Conservation (phyloP, 2,113 vertebrate species). For the Festucalex cinctus region DNA sequence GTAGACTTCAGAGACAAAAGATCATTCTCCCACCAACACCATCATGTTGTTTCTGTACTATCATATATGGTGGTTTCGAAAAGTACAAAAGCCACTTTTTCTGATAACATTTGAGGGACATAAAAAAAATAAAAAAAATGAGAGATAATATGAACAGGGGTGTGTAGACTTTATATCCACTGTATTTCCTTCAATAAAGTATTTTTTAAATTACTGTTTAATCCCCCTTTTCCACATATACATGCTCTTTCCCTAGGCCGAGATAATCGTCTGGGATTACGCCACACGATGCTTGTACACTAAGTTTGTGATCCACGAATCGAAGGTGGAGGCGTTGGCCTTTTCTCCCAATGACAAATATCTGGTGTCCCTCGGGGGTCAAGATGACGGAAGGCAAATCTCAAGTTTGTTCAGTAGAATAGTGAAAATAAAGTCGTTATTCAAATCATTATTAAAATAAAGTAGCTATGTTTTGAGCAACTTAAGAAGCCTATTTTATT, state of each 20-base stretch:
- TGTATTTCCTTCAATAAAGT: neutral
- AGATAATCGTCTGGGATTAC: constrained; percentile 86
- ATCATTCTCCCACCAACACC: neutral
- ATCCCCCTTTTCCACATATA: neutral
- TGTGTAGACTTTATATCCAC: too few relatives aligned
- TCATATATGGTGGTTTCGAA: neutral
- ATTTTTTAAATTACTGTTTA: neutral
- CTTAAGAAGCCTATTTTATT: neutral
- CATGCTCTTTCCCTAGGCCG: constrained; percentile 69
- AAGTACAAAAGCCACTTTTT: neutral
- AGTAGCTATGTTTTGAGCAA: neutral
- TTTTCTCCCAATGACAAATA: constrained; percentile 86
- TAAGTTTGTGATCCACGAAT: constrained; percentile 80
- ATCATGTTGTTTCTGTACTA: neutral
- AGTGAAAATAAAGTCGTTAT: too few relatives aligned
- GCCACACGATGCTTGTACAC: constrained; percentile 67
- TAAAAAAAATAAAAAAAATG: too few relatives aligned
- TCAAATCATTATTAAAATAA: neutral
- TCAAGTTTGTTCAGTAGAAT: neutral
- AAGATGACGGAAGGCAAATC: constrained; percentile 84
- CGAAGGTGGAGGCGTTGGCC: constrained; percentile 80
- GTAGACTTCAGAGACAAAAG: constrained; percentile 50
- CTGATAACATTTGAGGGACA: neutral
- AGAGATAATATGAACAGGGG: too few relatives aligned
- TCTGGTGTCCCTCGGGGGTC: constrained; percentile 85